These are phyloP conservation scores for Drosophila recens DNA, from an alignment of 2,888 invertebrate genomes.

Conservation along the genomic window DNA sequence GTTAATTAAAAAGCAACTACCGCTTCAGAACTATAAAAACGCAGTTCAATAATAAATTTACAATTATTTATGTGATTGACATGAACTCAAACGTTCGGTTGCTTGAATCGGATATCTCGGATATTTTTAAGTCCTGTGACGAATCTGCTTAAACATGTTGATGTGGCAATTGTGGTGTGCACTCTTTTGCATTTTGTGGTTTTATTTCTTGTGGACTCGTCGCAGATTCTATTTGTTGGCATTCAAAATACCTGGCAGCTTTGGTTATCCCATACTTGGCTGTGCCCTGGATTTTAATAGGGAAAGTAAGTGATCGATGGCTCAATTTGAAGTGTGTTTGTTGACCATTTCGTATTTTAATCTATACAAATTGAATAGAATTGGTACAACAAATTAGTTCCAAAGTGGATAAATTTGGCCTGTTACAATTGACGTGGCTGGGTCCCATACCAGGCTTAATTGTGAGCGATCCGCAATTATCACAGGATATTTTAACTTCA, in stretches of 20 bases:
- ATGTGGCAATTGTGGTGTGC: slow-evolving; percentile 46
- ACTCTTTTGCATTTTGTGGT: slow-evolving; percentile 69
- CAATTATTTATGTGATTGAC: too few species aligned
- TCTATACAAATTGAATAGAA: slow-evolving; percentile 49
- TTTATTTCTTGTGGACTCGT: slow-evolving; percentile 80
- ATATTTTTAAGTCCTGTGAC: neutral
- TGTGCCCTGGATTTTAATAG: slow-evolving; percentile 75
- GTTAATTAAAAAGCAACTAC: neutral
- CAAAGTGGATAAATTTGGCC: slow-evolving; percentile 68
- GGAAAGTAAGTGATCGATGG: slow-evolving; percentile 70
- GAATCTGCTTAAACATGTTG: neutral
- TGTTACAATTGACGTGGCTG: slow-evolving; percentile 80
- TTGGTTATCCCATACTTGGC: slow-evolving; percentile 81
- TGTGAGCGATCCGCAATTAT: too few species aligned
- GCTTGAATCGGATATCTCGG: too few species aligned
- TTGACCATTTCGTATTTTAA: slow-evolving; percentile 1
- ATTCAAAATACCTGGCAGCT: slow-evolving; percentile 78
- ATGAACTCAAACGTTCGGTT: neutral
- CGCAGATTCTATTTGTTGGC: slow-evolving; percentile 77
- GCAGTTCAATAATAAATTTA: too few species aligned
- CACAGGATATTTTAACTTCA: too few species aligned
- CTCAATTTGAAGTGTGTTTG: neutral
- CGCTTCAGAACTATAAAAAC: neutral
- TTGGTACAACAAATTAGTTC: slow-evolving; percentile 62
- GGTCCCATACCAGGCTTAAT: slow-evolving; percentile 72